phyloP scores from a whole-genome alignment of 2,888 invertebrate genomes.

The Meteorus cinctellus region DNA sequence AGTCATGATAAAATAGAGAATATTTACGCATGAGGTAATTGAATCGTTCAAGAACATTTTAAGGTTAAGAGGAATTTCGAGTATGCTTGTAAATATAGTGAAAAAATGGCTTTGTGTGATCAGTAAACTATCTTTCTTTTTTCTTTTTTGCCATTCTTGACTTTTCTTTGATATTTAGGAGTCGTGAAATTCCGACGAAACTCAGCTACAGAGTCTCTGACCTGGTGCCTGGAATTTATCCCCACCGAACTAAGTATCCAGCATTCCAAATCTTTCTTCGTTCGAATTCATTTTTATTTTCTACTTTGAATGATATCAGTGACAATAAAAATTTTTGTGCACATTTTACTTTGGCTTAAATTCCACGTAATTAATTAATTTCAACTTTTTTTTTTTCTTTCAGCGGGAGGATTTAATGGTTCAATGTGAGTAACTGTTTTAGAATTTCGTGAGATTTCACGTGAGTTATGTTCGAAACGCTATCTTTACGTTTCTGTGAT shows the following conservation, averaged over 20 bases:
- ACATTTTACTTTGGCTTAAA: too few relatives aligned
- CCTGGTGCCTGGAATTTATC: neutral
- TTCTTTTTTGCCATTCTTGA: neutral
- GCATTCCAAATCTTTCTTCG: neutral
- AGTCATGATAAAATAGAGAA: neutral
- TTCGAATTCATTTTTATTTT: neutral
- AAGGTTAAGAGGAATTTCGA: neutral
- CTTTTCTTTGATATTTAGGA: slow-evolving; percentile 23
- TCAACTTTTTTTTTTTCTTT: too few relatives aligned
- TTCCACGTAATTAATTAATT: too few relatives aligned
- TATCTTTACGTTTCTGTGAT: too few relatives aligned
- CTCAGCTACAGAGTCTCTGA: neutral
- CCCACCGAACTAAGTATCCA: neutral
- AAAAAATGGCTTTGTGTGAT: neutral
- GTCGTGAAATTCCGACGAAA: slow-evolving; percentile 24
- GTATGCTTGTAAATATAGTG: neutral
- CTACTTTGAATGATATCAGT: neutral
- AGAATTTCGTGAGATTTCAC: too few relatives aligned
- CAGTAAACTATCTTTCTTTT: neutral
- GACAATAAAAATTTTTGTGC: neutral
- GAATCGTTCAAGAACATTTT: neutral
- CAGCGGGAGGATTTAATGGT: too few relatives aligned
- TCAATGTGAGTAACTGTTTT: too few relatives aligned
- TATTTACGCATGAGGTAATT: neutral
- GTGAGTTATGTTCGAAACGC: too few relatives aligned